phyloP scores from a whole-genome alignment of 2,888 invertebrate genomes.

The Mystacides longicornis region DNA sequence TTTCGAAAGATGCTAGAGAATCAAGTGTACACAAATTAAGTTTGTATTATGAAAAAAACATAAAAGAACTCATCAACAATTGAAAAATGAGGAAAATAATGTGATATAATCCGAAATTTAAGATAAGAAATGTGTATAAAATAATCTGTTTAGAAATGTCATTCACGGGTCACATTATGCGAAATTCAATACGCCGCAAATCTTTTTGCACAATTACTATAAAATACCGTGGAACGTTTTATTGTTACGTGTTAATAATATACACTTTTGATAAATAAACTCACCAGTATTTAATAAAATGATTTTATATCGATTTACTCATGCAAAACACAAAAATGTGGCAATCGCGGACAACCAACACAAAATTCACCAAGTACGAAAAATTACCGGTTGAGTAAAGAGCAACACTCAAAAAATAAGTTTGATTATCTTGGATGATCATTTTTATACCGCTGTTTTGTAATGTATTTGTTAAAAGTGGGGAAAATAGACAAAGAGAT shows the following conservation, averaged over 20 bases:
- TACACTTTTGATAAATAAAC: conserved; percentile 30
- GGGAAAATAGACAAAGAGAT: too few relatives aligned
- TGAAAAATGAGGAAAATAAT: background rate
- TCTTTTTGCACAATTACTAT: conserved; percentile 28
- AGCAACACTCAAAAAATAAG: too few relatives aligned
- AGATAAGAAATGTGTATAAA: background rate
- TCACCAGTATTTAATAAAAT: conserved; percentile 44
- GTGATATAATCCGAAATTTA: background rate
- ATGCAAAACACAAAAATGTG: conserved; percentile 49
- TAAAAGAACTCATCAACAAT: too few relatives aligned
- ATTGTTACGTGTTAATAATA: background rate
- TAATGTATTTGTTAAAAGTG: too few relatives aligned
- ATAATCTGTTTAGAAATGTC: conserved; percentile 21
- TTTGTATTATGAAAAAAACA: background rate
- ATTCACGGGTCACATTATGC: conserved; percentile 25
- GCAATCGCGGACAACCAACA: conserved; percentile 50
- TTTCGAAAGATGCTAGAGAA: background rate
- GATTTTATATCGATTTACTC: conserved; percentile 43
- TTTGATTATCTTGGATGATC: too few relatives aligned
- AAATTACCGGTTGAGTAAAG: conserved; percentile 28
- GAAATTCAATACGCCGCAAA: conserved; percentile 23
- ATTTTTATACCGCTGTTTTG: too few relatives aligned
- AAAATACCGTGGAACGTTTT: background rate
- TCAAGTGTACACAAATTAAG: background rate
- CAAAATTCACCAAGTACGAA: conserved; percentile 44